Percentiles rank a stretch among this genome's conserved stretches.
Conservation (phyloP, 1,140 invertebrate genomes). For the Drosophila insularis region DNA sequence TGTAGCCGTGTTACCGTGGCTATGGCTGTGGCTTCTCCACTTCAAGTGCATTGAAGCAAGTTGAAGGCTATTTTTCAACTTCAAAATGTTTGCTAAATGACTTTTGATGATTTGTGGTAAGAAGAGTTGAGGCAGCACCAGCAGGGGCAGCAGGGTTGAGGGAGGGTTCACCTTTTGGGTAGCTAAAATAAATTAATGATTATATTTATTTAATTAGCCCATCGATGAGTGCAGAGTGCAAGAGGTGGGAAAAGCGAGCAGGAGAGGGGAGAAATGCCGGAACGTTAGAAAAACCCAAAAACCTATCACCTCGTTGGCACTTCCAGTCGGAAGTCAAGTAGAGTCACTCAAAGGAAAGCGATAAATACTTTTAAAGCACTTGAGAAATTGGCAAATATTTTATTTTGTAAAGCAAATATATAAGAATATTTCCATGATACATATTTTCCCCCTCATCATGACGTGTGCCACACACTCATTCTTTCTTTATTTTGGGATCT, state of each 20-base stretch:
- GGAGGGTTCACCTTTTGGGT: constrained; percentile 41
- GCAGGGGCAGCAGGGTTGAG: constrained; percentile 10
- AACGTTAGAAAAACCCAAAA: not conserved
- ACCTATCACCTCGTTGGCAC: constrained; percentile 28
- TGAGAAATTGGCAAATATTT: constrained; percentile 22
- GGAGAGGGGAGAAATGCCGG: too few species aligned
- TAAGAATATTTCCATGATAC: constrained; percentile 18
- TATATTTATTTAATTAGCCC: constrained; percentile 77
- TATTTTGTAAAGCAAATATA: constrained; percentile 35
- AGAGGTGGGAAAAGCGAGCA: not conserved
- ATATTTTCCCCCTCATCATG: not conserved
- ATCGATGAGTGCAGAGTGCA: constrained; percentile 28
- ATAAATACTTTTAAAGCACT: constrained; percentile 6
- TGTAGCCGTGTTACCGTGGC: not conserved
- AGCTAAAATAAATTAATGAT: constrained; percentile 75
- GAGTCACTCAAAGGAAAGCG: constrained; percentile 9
- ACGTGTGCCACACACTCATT: constrained; percentile 10
- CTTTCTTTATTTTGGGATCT: constrained; percentile 7
- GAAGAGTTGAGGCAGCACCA: constrained; percentile 6
- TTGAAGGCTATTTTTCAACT: constrained; percentile 81
- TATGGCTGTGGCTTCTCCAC: constrained; percentile 57
- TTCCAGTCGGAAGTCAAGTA: constrained; percentile 10
- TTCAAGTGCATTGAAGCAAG: constrained; percentile 78
- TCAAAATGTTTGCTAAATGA: constrained; percentile 81
- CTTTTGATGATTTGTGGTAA: constrained; percentile 80